Base-by-base conservation (phyloP, 1,140 invertebrate genomes). In the Dreissena rostriformis region DNA sequence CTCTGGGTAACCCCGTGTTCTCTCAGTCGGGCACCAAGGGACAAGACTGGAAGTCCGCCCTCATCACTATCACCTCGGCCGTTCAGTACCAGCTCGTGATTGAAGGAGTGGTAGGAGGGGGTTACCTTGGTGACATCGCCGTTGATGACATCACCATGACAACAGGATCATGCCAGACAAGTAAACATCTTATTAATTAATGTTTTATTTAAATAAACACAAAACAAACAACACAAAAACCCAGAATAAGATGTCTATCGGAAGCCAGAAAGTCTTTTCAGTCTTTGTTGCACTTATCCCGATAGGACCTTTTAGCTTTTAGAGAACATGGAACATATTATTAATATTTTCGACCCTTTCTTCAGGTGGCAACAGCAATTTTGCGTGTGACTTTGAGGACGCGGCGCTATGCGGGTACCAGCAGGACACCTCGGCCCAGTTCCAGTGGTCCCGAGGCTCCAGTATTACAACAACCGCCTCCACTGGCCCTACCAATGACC, bases 11-110 rank as follows among this genome's bases (percentile, higher is more conserved):
- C 15, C 82, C 86, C 15, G 75, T 90, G 11, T 91, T 90, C 72
- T 82, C 84, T 14, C 88, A 87, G 71, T 86, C 78, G 17, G 90
- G 90, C 26, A 90, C 90, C n/a, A 91, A 93, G 71, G 92, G 92
- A 24, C 77, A 89, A 28, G 39, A 74, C 28, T 93, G 92, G 92
- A 86, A 83, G 68, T 84, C 89, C 52, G 92, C 89, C 12, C 74
- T 80, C 19, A 71, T 92, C 28, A 71, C 87, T 51, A 70, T 91
- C 14, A 85, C 77, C 19, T 72, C 88, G 6, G 51, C 73, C 65
- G 78, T 85, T 19, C 78, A 78, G 39, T 90, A 72, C 51, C 84
- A 90, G 82, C 87, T 91, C 72, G 83, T 91, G 0, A 86, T 91
- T 75, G 90, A 92, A 75, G 89, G 85, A 15, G 70, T 86, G n/a